Conservation (phyloP, 2,888 invertebrate genomes). For the Lacanobia oleracea region DNA sequence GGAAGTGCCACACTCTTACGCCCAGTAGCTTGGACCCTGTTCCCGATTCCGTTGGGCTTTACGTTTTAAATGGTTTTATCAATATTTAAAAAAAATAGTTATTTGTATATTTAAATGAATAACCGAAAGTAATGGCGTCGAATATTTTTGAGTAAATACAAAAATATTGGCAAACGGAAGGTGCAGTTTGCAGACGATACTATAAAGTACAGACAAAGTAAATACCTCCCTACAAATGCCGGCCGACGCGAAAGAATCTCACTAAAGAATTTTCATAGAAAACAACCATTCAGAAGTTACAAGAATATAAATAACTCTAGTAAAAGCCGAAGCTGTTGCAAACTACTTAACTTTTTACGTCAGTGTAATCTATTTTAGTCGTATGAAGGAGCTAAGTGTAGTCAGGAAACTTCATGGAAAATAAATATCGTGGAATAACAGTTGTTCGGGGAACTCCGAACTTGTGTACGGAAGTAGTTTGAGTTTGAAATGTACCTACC, state of each 20-base stretch:
- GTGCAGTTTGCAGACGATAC: background rate
- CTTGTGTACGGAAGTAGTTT: constrained; percentile 47
- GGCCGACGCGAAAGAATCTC: background rate
- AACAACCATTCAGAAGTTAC: constrained; percentile 25
- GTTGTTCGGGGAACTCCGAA: constrained; percentile 44
- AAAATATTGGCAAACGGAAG: background rate
- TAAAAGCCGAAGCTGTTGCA: constrained; percentile 43
- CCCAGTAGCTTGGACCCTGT: no score
- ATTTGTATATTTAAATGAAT: no score
- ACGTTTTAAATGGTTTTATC: no score
- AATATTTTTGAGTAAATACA: no score
- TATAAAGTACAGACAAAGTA: background rate
- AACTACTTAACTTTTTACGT: constrained; percentile 63
- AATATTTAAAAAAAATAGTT: no score
- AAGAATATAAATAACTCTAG: constrained; percentile 52
- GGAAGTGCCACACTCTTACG: no score
- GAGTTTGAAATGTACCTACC: constrained; percentile 38
- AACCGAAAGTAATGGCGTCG: no score
- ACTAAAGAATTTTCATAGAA: constrained; percentile 32
- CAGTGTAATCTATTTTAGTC: constrained; percentile 62
- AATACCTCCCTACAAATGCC: background rate
- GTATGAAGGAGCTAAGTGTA: constrained; percentile 62
- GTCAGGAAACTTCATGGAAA: constrained; percentile 57
- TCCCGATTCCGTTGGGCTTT: no score
- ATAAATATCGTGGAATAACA: constrained; percentile 63